Evolutionary conservation across 64 coral and sea anemone species (phyloP).

Genomic region (Hydrozoanthus tunicans): DNA sequence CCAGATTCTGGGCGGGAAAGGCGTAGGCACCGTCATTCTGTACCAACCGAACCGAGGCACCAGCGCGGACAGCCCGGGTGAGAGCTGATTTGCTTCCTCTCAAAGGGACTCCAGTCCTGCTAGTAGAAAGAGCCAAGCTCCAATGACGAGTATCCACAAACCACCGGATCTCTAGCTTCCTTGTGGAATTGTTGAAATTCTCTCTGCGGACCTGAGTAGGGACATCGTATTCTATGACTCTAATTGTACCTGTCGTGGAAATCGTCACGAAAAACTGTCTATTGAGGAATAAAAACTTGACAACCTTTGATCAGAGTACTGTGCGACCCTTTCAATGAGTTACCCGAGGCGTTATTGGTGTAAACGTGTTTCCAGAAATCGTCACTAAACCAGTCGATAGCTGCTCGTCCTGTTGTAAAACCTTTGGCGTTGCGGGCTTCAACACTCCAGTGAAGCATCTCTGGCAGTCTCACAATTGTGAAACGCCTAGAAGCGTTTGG

Average conservation of each 20-base stretch:
- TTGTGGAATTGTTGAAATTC: not conserved
- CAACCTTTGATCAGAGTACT: slow-evolving; percentile 61
- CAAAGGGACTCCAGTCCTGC: slow-evolving; percentile 27
- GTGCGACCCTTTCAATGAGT: too few species aligned
- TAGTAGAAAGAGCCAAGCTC: slow-evolving; percentile 54
- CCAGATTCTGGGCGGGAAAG: slow-evolving; percentile 77
- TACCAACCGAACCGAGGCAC: slow-evolving; percentile 76
- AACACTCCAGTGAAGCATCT: slow-evolving; percentile 88
- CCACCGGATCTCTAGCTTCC: slow-evolving; percentile 60
- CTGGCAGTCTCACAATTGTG: slow-evolving; percentile 57
- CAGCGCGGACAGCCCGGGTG: slow-evolving; percentile 63
- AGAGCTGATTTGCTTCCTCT: slow-evolving; percentile 39
- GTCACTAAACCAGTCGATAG: not conserved
- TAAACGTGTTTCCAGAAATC: too few species aligned
- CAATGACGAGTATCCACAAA: slow-evolving; percentile 74
- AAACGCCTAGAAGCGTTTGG: slow-evolving; percentile 83
- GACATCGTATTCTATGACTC: slow-evolving; percentile 70
- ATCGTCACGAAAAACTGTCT: slow-evolving; percentile 80
- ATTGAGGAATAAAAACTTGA: slow-evolving; percentile 52
- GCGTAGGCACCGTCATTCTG: slow-evolving; percentile 63
- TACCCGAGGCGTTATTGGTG: too few species aligned
- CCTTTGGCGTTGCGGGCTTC: slow-evolving; percentile 60
- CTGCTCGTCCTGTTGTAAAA: slow-evolving; percentile 62
- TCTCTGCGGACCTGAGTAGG: slow-evolving; percentile 46
- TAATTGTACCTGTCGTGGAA: slow-evolving; percentile 73